phyloP scores from a whole-genome alignment of 64 coral and sea anemone species.

The Hydrozoanthus tunicans region DNA sequence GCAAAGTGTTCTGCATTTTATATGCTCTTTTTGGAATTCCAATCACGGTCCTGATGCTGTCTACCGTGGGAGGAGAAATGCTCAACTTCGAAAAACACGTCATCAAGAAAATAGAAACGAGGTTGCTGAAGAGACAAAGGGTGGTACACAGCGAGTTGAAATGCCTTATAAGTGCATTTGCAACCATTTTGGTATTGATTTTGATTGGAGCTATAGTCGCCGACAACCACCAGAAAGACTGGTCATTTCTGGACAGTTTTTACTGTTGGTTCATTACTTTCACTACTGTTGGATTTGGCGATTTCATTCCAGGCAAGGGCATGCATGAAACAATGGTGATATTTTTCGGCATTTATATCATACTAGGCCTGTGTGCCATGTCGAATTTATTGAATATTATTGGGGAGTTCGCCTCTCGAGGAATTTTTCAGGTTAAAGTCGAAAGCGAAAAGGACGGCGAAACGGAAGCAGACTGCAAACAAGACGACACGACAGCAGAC shows the following conservation, averaged over 20 bases:
- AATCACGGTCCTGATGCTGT: conserved; percentile 61
- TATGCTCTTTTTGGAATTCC: conserved; percentile 87
- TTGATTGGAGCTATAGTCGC: conserved; percentile 3
- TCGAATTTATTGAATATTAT: conserved; percentile 27
- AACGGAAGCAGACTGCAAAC: neutral
- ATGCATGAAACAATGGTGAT: neutral
- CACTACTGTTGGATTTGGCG: conserved; percentile 41
- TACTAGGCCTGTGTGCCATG: conserved; percentile 42
- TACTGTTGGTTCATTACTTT: conserved; percentile 50
- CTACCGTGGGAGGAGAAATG: conserved; percentile 49
- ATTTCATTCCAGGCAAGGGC: neutral
- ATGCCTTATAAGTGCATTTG: neutral
- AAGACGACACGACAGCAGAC: neutral
- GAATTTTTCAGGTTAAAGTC: conserved; percentile 1
- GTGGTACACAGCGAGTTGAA: conserved; percentile 10
- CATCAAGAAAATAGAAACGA: conserved; percentile 55
- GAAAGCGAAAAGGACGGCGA: neutral
- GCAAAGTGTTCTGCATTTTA: conserved; percentile 70
- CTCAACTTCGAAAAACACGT: neutral
- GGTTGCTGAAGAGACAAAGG: conserved; percentile 8
- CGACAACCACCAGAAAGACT: neutral
- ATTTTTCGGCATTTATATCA: conserved; percentile 6
- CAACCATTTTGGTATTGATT: neutral
- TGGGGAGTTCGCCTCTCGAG: neutral
- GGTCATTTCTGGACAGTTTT: neutral